A percentile compares a stretch with the other conserved stretches of the same genome.
phyloP scores from a whole-genome alignment of 1,140 invertebrate genomes.

The Frieseomelitta varia region DNA sequence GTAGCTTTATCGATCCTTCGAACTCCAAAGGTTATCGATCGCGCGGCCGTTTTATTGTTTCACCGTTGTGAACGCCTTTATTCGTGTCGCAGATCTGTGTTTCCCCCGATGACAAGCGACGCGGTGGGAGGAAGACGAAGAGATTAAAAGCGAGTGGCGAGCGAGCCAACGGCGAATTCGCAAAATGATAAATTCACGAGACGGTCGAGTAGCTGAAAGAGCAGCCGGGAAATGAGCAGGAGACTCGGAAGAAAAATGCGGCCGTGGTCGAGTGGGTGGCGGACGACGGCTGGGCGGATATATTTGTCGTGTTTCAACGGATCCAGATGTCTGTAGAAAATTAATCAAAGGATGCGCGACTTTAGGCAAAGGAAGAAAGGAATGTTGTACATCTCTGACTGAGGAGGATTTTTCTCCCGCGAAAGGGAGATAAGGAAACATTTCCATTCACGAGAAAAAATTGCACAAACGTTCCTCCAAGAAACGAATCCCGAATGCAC shows the following conservation, averaged over 20 bases:
- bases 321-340: slow-evolving; percentile 44
- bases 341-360: slow-evolving; percentile 44
- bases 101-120: too few relatives aligned
- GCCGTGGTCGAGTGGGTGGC: background rate
- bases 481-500: slow-evolving; percentile 37
- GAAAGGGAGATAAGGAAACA: slow-evolving; percentile 27
- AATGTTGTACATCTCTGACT: slow-evolving; percentile 17
- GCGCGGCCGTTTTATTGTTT: too few relatives aligned
- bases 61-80: background rate
- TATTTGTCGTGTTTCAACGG: slow-evolving; percentile 24
- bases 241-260: slow-evolving; percentile 34
- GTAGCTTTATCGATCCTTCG: too few relatives aligned
- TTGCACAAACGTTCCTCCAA: slow-evolving; percentile 10
- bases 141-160: background rate
- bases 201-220: slow-evolving; percentile 51
- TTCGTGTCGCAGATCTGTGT: background rate
- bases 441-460: slow-evolving; percentile 38
- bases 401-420: slow-evolving; percentile 17
- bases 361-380: slow-evolving; percentile 44
- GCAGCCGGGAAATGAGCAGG: slow-evolving; percentile 30
- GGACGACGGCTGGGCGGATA: background rate
- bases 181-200: slow-evolving; percentile 45
- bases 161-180: slow-evolving; percentile 2
- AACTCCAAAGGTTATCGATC: background rate
- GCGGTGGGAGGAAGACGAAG: background rate